Evolutionary conservation across 2,888 invertebrate genomes (phyloP).

Genomic region (Rhingia campestris): DNA sequence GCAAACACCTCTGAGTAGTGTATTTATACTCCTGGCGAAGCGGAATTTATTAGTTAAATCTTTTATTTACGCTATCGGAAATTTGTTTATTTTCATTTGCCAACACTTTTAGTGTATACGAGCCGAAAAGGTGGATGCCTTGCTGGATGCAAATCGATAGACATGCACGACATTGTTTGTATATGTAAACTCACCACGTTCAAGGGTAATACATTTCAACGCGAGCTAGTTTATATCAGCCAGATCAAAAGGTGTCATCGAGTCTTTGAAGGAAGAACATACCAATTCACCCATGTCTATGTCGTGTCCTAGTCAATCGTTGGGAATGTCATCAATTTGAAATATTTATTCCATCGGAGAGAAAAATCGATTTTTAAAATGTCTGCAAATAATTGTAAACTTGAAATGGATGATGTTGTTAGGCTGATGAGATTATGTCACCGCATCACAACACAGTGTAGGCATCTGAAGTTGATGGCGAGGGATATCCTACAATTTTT

Average conservation of each 20-base stretch:
- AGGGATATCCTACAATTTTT: no score
- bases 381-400: conserved; percentile 24
- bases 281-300: not conserved
- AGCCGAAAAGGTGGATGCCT: conserved; percentile 10
- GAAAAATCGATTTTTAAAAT: not conserved
- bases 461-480: no score
- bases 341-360: no score
- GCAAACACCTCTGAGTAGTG: not conserved
- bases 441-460: no score
- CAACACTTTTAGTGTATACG: conserved; percentile 41
- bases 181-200: conserved; percentile 13
- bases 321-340: not conserved
- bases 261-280: not conserved
- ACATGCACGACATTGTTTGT: conserved; percentile 23
- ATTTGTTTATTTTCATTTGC: conserved; percentile 60
- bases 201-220: conserved; percentile 37
- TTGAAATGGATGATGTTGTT: conserved; percentile 13
- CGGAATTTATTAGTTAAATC: conserved; percentile 23
- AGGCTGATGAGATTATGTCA: conserved; percentile 29
- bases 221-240: conserved; percentile 11
- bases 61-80: conserved; percentile 34
- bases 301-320: not conserved
- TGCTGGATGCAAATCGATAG: conserved; percentile 15
- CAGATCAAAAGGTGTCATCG: conserved; percentile 60
- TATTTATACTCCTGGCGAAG: not conserved